phyloP scores from a whole-genome alignment of 2,888 invertebrate species.

The Ormyrus thymus region DNA sequence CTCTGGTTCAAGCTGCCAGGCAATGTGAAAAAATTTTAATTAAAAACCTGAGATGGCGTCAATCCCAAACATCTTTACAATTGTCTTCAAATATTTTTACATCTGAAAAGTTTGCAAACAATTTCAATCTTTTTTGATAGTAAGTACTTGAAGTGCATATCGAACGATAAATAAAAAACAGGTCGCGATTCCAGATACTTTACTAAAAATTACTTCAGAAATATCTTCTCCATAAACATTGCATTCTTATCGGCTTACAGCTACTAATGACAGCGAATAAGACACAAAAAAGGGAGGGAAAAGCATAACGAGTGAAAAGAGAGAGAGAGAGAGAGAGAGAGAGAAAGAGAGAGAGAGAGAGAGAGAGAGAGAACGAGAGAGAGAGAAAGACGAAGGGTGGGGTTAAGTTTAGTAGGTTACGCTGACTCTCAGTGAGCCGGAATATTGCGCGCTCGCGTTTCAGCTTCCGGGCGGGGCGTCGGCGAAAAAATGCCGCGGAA shows the following conservation, averaged over 20 bases:
- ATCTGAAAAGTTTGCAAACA: no score
- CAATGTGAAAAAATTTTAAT: no score
- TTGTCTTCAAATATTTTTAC: no score
- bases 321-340: not conserved
- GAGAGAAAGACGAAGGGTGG: not conserved
- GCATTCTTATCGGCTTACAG: not conserved
- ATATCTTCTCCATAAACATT: no score
- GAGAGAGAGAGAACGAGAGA: not conserved
- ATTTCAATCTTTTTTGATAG: no score
- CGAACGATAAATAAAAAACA: no score
- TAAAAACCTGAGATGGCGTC: no score
- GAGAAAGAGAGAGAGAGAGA: not conserved
- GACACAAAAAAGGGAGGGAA: conserved; percentile 21
- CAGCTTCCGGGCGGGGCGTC: not conserved
- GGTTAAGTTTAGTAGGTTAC: conserved; percentile 49
- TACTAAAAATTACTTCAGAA: no score
- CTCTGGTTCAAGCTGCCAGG: no score
- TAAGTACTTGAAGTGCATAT: no score
- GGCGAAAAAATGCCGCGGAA: conserved; percentile 49
- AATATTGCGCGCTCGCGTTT: conserved; percentile 41
- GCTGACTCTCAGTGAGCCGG: conserved; percentile 18
- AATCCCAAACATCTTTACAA: no score
- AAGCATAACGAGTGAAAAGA: conserved; percentile 12
- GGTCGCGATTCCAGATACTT: no score
- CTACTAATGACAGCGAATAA: conserved; percentile 3